Base-by-base conservation (phyloP, 2,797 vertebrate species). In the Epinephelus coioides region DNA sequence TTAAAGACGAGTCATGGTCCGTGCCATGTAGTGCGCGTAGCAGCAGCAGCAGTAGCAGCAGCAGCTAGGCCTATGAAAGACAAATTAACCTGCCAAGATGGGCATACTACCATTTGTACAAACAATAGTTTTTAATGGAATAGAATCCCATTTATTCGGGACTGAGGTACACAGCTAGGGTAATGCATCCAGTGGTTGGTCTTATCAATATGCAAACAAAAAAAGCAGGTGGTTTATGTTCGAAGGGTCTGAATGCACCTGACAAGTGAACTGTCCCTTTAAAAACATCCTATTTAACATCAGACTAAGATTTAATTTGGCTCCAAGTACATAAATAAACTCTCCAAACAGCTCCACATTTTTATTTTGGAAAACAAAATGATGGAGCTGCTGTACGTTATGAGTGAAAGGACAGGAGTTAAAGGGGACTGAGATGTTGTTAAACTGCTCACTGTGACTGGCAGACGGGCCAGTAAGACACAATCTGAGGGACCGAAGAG, bases 91-190 rank as follows among this genome's bases (percentile, higher is more conserved):
- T 23, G 40, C 40, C 25, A 53, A 73, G 25, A 79, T n/a, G 30
- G 72, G 64, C 23, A 46, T 46, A 73, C 73, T 77, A 83, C 18
- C 60, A 74, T 75, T 71, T 82, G 56, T 79, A 82, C 78, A 83
- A 75, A 79, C 70, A 78, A 76, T 51, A 23, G 56, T 56, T 73
- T 79, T 79, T 40, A 73, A 86, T 84, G 62, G 68, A 76, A 78
- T 70, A 53, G 73, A 78, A 73, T 77, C 84, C 82, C 59, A 59
- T 79, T 73, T 54, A 46, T 67, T 55, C 50, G 59, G 67, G 78
- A 79, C 27, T 82, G 86, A 88, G 76, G 85, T 86, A 91, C 80
- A 86, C 67, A 78, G 80, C 71, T 65, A 67, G 55, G 60, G 67
- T 76, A 49, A 79, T 69, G 69, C 79, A 68, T 81, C 67, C 83